A percentile compares a stretch with the other conserved stretches of the same genome.
Evolutionary conservation across 2,888 invertebrate species (phyloP).

Genomic region (Habroteleia sp.): DNA sequence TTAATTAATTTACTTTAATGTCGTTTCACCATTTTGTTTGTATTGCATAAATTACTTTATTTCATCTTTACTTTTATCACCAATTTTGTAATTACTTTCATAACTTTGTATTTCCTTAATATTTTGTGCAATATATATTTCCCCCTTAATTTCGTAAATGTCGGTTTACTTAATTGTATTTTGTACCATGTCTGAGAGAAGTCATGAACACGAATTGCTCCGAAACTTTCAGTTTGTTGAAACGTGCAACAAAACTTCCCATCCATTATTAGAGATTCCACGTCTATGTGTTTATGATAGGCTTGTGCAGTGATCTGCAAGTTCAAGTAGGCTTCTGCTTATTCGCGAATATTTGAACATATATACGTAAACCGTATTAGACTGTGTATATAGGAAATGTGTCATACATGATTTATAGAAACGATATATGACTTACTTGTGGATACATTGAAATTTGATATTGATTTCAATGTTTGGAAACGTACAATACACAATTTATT

Average conservation of each 20-base stretch:
- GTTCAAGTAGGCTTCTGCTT: no score
- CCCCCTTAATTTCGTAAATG: slow-evolving; percentile 13
- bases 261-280: slow-evolving; percentile 22
- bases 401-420: no score
- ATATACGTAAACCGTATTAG: no score
- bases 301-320: slow-evolving; percentile 40
- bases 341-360: no score
- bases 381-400: no score
- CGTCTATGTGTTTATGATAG: slow-evolving; percentile 39
- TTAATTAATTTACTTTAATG: slow-evolving; percentile 79
- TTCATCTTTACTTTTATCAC: no score
- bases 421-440: no score
- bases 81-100: no score
- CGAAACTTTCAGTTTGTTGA: slow-evolving; percentile 34
- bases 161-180: slow-evolving; percentile 24
- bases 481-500: no score
- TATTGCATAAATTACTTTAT: slow-evolving; percentile 1
- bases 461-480: no score
- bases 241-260: slow-evolving; percentile 42
- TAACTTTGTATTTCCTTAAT: background rate
- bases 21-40: slow-evolving; percentile 65
- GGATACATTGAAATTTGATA: no score
- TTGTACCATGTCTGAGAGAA: slow-evolving; percentile 17
- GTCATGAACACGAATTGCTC: slow-evolving; percentile 29
- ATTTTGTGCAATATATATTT: background rate